Percentiles rank a stretch among this genome's conserved stretches.
Evolutionary conservation across 2,113 vertebrate species (phyloP).

Genomic region (Labrus mixtus): DNA sequence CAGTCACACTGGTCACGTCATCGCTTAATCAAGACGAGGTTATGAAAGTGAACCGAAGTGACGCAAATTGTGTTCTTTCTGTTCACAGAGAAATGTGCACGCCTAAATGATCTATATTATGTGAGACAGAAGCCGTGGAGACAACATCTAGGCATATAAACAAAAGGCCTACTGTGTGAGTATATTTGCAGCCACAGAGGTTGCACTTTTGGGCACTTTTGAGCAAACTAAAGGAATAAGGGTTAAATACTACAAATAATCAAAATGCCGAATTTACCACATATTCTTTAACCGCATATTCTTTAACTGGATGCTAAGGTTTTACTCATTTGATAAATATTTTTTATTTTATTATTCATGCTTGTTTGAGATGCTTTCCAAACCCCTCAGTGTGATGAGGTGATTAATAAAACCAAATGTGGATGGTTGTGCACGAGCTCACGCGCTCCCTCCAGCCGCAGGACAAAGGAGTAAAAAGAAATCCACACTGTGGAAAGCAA

Average conservation of each 20-base stretch:
- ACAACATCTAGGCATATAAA: neutral
- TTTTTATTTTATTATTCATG: constrained; percentile 1
- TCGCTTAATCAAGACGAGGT: neutral
- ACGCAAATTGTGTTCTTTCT: constrained; percentile 4
- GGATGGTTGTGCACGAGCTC: constrained; percentile 25
- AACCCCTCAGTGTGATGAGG: constrained; percentile 35
- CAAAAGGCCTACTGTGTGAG: neutral
- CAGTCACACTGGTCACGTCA: too few relatives aligned
- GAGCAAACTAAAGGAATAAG: neutral
- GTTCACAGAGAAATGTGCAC: neutral
- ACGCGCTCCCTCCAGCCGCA: constrained; percentile 55
- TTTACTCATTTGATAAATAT: neutral
- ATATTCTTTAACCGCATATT: neutral
- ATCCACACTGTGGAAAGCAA: constrained; percentile 67
- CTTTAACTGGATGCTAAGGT: neutral
- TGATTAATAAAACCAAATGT: constrained; percentile 24
- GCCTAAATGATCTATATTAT: neutral
- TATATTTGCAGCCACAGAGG: neutral
- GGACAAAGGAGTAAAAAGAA: constrained; percentile 42
- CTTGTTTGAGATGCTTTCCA: constrained; percentile 1
- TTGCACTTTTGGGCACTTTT: neutral
- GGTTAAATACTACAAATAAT: neutral
- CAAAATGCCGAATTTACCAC: neutral
- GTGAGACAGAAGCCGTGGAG: neutral
- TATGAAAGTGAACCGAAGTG: neutral